Conservation (phyloP, 2,888 invertebrate genomes). For the Thereva nobilitata region DNA sequence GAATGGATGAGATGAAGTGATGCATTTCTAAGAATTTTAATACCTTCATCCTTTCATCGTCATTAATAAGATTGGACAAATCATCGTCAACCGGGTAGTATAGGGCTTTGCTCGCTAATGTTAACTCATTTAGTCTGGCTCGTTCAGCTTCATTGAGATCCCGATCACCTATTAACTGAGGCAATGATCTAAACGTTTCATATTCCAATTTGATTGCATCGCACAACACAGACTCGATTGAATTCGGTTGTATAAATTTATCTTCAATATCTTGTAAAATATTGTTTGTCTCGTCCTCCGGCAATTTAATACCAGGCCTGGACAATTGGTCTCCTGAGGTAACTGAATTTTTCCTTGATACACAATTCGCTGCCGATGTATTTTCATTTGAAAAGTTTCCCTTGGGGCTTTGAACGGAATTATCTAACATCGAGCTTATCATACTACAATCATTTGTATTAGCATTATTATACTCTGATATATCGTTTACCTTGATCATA, state of each 20-base stretch:
- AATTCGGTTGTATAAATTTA: constrained; percentile 66
- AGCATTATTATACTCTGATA: neutral
- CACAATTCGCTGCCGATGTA: no score
- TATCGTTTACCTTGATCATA: constrained; percentile 50
- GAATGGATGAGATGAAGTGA: no score
- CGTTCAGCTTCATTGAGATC: constrained; percentile 77
- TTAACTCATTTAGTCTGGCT: constrained; percentile 80
- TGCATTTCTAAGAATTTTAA: no score
- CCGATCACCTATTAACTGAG: constrained; percentile 60
- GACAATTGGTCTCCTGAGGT: neutral
- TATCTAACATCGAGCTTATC: constrained; percentile 43
- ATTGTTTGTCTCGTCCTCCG: constrained; percentile 48
- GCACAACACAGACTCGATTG: constrained; percentile 81
- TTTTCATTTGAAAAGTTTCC: neutral
- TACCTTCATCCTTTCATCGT: constrained; percentile 66
- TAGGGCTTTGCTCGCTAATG: constrained; percentile 83
- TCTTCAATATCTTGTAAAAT: constrained; percentile 45
- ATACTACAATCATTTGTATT: constrained; percentile 35
- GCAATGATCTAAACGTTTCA: constrained; percentile 70
- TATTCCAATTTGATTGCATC: constrained; percentile 86
- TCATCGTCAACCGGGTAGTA: constrained; percentile 85
- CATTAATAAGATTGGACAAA: constrained; percentile 69
- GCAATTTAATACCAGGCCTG: neutral
- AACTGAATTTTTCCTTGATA: no score
- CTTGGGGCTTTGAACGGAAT: constrained; percentile 32